phyloP scores from a whole-genome alignment of 2,888 invertebrate species.

The Idaea biselata region DNA sequence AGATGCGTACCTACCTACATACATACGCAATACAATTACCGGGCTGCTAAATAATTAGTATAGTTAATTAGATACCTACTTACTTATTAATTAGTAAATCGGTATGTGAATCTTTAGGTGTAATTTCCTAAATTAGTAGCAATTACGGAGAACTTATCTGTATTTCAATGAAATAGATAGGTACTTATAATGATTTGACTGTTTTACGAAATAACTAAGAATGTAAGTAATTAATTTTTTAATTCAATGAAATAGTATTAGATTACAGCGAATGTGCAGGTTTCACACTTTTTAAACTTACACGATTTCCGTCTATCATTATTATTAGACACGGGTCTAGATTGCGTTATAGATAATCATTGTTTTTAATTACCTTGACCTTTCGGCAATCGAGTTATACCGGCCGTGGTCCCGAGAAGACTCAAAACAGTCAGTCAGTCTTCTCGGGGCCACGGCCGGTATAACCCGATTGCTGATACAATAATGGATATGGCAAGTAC shows the following conservation, averaged over 20 bases:
- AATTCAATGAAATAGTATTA: background rate
- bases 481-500: too few relatives aligned
- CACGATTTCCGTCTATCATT: too few relatives aligned
- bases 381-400: too few relatives aligned
- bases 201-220: background rate
- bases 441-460: too few relatives aligned
- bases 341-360: too few relatives aligned
- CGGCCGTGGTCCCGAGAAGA: too few relatives aligned
- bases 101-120: background rate
- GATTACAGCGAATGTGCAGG: too few relatives aligned
- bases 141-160: background rate
- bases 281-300: too few relatives aligned
- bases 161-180: background rate
- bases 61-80: conserved; percentile 1
- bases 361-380: too few relatives aligned
- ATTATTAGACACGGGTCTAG: too few relatives aligned
- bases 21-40: background rate
- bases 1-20: background rate
- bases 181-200: background rate
- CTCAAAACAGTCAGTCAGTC: too few relatives aligned
- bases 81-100: background rate
- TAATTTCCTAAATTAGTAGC: background rate
- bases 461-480: too few relatives aligned
- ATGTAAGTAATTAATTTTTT: background rate
- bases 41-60: background rate